Base-by-base conservation (phyloP, 2,113 vertebrate species). In the Pogonocichla stellata region DNA sequence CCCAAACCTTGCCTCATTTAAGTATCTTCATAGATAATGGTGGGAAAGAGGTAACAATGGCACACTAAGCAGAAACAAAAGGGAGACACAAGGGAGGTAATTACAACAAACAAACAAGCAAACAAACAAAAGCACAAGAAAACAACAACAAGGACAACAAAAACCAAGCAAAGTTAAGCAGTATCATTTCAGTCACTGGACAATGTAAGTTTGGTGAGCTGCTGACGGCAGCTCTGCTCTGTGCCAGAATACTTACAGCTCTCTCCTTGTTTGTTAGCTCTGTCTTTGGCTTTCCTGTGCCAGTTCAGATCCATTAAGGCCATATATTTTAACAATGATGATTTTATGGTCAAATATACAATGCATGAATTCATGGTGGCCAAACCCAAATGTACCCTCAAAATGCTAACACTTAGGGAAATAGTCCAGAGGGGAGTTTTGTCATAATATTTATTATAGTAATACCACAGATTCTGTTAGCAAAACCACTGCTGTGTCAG, bases 391-490 rank as follows among this genome's bases (percentile, higher is more conserved):
- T 67, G 82, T 53, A 82, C 58, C 96, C 67, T 87, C 75, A 96
- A 96, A 96, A 67, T 72, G 69, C 81, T 88, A 92, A 94, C 14
- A 0, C 86, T 94, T 89, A 36, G 80, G 87, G 80, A 96, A 97
- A 96, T 45, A 65, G 54, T 91, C 87, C 87, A 86, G 86, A 43
- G 23, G 24, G 43, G 8, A 4, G 24, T 74, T 88, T 95, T 92
- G 62, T 50, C 69, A 29, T 92, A 81, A 85, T 96, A 96, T 97
- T 97, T 98, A 97, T 95, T 96, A 64, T 47, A 70, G 79, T 45
- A 96, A 94, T 96, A 90, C 75, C 84, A 80, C 81, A 95, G 60
- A 96, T 88, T 83, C 72, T 97, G 62, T 79, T 89, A 96, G 80
- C 36, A 90, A 95, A 83, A 89, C 62, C 57, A 34, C 79, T 50